Percentiles rank a stretch among this genome's conserved stretches.
These are phyloP conservation scores for Corythaixoides concolor DNA, from an alignment of 2,113 vertebrate species.

Conservation along the genomic window DNA sequence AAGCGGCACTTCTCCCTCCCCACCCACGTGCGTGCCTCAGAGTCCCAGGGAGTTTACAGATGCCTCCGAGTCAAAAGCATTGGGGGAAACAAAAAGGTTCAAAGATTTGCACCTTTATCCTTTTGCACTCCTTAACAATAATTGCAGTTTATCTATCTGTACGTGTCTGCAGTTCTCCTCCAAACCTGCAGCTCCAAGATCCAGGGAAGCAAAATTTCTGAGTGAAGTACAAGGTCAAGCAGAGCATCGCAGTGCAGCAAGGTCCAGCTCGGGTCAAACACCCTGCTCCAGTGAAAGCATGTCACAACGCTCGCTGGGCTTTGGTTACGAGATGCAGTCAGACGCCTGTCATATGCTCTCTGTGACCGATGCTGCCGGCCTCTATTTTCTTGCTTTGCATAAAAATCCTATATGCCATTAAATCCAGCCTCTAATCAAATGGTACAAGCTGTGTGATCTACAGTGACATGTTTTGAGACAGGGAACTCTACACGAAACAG, in stretches of 20 bases:
- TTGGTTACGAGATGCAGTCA: neutral
- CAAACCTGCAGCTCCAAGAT: neutral
- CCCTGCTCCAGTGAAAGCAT: neutral
- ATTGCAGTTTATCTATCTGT: neutral
- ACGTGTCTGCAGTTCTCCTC: neutral
- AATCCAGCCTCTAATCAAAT: neutral
- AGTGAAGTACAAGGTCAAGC: neutral
- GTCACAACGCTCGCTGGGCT: neutral
- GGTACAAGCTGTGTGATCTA: neutral
- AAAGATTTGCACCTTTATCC: neutral
- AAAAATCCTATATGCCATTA: neutral
- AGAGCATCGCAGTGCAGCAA: neutral
- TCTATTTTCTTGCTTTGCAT: neutral
- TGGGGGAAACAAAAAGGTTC: neutral
- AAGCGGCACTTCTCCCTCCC: neutral
- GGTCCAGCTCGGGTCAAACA: neutral
- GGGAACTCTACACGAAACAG: neutral
- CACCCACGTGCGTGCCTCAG: too few relatives aligned
- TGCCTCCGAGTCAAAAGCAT: neutral
- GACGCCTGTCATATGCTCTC: neutral
- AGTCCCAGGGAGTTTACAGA: too few relatives aligned
- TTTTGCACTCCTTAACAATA: neutral
- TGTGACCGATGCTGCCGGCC: neutral
- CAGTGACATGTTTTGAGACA: fast-evolving
- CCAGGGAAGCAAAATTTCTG: neutral